Percentiles rank a stretch among this genome's conserved stretches.
Conservation (phyloP, 2,888 invertebrate genomes). For the Thysanoteuthis rhombus region DNA sequence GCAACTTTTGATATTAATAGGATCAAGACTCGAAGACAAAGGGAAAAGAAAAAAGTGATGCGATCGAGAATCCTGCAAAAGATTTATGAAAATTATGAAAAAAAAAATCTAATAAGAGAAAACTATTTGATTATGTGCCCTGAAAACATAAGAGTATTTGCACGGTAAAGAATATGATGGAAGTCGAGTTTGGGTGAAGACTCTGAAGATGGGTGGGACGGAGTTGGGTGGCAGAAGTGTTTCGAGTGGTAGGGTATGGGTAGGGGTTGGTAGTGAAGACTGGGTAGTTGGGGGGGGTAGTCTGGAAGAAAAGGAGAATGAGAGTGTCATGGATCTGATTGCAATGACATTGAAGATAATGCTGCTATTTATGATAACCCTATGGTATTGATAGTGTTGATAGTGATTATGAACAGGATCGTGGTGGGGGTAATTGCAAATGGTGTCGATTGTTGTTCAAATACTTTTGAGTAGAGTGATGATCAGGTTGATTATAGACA, state of each 20-base stretch:
- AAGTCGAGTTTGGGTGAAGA: neutral
- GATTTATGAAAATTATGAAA: conserved; percentile 12
- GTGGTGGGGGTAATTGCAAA: neutral
- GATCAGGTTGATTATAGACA: neutral
- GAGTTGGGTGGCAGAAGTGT: neutral
- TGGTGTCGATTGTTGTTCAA: neutral
- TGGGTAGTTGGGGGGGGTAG: neutral
- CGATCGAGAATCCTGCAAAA: neutral
- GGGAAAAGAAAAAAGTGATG: neutral
- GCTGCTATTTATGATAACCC: neutral
- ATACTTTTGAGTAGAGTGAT: neutral
- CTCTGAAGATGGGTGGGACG: neutral
- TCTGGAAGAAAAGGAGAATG: neutral
- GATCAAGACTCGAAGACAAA: neutral
- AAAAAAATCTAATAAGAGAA: neutral
- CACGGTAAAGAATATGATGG: neutral
- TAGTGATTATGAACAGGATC: neutral
- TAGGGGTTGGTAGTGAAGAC: neutral
- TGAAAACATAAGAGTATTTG: neutral
- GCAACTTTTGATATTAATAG: neutral
- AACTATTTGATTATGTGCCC: conserved; percentile 12
- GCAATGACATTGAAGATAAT: neutral
- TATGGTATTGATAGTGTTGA: neutral
- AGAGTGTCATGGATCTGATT: neutral
- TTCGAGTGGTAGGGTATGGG: neutral